Percentiles rank a stretch among this genome's conserved stretches.
Conservation (phyloP, 2,797 vertebrate species). For the Threskiornis aethiopicus region DNA sequence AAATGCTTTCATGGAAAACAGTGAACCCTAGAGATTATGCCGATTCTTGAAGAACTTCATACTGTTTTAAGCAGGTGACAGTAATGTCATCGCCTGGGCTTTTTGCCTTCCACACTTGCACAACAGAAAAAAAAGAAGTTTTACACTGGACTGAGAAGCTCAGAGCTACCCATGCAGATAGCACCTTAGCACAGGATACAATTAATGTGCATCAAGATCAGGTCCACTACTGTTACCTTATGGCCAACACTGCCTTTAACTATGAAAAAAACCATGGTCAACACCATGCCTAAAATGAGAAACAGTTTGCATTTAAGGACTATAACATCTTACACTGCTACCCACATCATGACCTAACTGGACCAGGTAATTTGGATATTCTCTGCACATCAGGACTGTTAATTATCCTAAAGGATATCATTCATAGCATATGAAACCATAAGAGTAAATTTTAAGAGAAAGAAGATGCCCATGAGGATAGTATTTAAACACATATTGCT, state of each 20-base stretch:
- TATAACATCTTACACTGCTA: neutral
- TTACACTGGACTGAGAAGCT: constrained; percentile 22
- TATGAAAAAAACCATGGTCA: neutral
- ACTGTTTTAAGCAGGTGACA: constrained; percentile 80
- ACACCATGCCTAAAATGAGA: neutral
- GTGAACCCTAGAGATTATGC: constrained; percentile 73
- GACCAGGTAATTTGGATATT: neutral
- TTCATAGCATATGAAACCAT: neutral
- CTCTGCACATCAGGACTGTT: neutral
- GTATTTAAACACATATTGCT: neutral
- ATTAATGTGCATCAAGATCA: neutral
- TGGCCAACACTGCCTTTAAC: neutral
- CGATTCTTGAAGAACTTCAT: constrained; percentile 74
- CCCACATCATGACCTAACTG: neutral
- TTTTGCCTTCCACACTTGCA: constrained; percentile 57
- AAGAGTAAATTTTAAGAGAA: neutral
- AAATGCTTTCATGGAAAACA: constrained; percentile 75
- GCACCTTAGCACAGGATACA: neutral
- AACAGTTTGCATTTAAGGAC: neutral
- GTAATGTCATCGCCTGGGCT: constrained; percentile 75
- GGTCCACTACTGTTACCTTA: neutral
- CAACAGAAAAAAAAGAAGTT: neutral
- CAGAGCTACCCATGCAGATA: constrained; percentile 19
- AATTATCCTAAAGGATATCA: neutral
- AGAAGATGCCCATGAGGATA: neutral